Conservation (phyloP, 2,113 vertebrate genomes). For the Engraulis encrasicolus region DNA sequence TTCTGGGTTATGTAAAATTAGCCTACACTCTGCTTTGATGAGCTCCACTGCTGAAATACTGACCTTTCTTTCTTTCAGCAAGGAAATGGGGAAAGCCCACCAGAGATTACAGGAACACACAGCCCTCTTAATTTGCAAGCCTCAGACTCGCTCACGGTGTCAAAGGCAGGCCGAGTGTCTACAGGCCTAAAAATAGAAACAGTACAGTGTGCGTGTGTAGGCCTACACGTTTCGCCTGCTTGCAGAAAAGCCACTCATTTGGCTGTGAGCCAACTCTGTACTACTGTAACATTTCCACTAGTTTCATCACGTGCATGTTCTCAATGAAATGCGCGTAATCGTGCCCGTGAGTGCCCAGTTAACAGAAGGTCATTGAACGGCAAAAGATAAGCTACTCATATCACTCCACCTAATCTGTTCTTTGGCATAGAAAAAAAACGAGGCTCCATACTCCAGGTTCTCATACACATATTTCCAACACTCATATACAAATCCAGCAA, state of each 20-base stretch:
- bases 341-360: background rate
- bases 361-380: background rate
- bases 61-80: constrained; percentile 21
- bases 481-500: no score
- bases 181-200: constrained; percentile 23
- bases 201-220: background rate
- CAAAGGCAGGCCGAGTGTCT: background rate
- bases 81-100: constrained; percentile 44
- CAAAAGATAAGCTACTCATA: background rate
- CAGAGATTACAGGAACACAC: constrained; percentile 40
- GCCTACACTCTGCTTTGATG: no score
- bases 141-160: constrained; percentile 11
- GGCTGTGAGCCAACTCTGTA: background rate
- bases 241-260: background rate
- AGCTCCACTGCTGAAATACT: constrained; percentile 13
- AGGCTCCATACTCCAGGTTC: no score
- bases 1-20: no score
- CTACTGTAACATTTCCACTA: background rate
- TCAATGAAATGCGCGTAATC: background rate
- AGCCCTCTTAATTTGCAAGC: constrained; percentile 39
- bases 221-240: background rate
- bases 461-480: no score
- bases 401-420: no score
- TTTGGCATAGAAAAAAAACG: no score
- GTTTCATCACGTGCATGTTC: background rate